Base-by-base conservation (phyloP, 2,888 invertebrate genomes). In the Steinernema hermaphroditum region DNA sequence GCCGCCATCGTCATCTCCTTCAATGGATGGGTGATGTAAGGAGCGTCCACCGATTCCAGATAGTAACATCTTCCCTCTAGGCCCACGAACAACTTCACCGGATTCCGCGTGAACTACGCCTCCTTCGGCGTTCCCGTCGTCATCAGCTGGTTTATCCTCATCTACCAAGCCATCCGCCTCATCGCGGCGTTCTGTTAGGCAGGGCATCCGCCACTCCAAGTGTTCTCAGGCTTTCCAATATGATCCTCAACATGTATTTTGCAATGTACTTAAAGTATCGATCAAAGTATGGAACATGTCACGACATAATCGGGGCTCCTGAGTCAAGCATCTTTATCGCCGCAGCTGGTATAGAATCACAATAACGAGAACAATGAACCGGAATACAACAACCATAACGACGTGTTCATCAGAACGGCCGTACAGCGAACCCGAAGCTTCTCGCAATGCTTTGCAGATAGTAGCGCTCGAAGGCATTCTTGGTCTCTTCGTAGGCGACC, bases 371-470 rank as follows among this genome's bases (percentile, higher is more conserved):
- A 68, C n/a, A 68, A 34, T 9, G 2, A 37, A 37, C 68, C 16
- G 22, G 6, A 22, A 14, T 34, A 34, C 32, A 41, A 14, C 37
- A 34, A 14, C 41, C 2, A n/a, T n/a, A n/a, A n/a, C n/a, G 68
- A 68, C 68, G 8, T 22, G 57, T 24, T n/a, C n/a, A 14, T 86
- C 85, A 88, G 80, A 87, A 87, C 16, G 89, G 82, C 16, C 85
- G 79, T 1, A 89, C 87, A 27, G 94, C 94, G 87, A 93, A 95
- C 68, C 94, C 94, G 87, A 96, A 94, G 0, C 93, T 92, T 76
- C 93, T 91, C 87, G 94, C 95, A 88, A 98, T 95, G 82, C 94
- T 92, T 85, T 93, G 92, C 91, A 95, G 96, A 87, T 97, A 98
- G 88, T 96, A 88, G 37, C 85, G 79, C 12, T 74, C 71, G 71